Base-by-base conservation (phyloP, 2,797 vertebrate species). In the Gymnoscopelus braueri region DNA sequence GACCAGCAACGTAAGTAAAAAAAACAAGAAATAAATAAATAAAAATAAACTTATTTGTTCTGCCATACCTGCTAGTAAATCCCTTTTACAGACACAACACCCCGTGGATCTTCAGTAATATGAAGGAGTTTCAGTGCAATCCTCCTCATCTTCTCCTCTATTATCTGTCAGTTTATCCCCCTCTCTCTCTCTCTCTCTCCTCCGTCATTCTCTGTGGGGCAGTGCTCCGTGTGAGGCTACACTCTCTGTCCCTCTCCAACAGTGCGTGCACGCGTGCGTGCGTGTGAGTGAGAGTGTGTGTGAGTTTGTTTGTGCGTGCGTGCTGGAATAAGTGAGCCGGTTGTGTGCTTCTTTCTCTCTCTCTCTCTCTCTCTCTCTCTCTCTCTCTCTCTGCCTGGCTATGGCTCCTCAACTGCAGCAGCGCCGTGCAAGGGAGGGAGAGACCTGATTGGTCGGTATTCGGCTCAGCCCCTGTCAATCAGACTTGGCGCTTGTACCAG, bases 391-490 rank as follows among this genome's bases (percentile, higher is more conserved):
- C 93, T 91, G 82, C 4, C 87, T 81, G 89, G 88, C 88, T 92
- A 82, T 39, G 5, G 5, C 35, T 79, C 82, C 87, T 84, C 62
- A 54, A 83, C 89, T 92, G 88, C 93, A 87, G 94, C 89, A 89
- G 93, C 90, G 91, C 86, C 72, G 24, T 83, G 86, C 39, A 8
- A 44, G 7, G 75, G 65, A 82, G 72, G 66, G 7, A 81, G 85
- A 80, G 78, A 80, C 88, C 83, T 72, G 89, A 97, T 96, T 96
- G 95, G 96, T 90, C 84, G 70, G 79, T 71, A 79, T 15, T 13
- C 65, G 73, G 47, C 82, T 91, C 86, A 85, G 82, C 80, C 85
- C 54, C 57, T 44, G 77, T 75, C 88, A 63, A 72, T 89, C 83
- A 80, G 67, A n/a, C 26, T 69, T 74, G 66, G 67, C 26, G 26